A percentile compares a stretch with the other conserved stretches of the same genome.
phyloP scores from a whole-genome alignment of 2,113 vertebrate genomes.

The Holacanthus passer region DNA sequence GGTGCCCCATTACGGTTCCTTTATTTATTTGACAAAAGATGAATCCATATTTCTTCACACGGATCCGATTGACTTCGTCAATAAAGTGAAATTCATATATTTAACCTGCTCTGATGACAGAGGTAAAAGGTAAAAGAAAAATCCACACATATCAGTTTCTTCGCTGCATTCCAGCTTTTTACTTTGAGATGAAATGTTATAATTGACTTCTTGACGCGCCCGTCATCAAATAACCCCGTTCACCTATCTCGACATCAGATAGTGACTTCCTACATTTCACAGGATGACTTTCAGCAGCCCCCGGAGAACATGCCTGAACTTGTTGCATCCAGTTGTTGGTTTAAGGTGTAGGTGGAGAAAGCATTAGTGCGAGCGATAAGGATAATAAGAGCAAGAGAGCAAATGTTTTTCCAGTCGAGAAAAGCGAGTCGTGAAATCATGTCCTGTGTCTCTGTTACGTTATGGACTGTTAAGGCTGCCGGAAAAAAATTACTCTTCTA shows the following conservation, averaged over 20 bases:
- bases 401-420: neutral
- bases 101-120: neutral
- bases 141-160: slow-evolving; percentile 8
- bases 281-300: slow-evolving; percentile 21
- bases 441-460: slow-evolving; percentile 6
- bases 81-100: neutral
- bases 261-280: slow-evolving; percentile 10
- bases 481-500: neutral
- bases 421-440: neutral
- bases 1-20: slow-evolving; percentile 32
- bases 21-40: slow-evolving; percentile 35
- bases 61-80: neutral
- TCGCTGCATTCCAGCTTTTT: slow-evolving; percentile 5
- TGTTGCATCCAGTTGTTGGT: slow-evolving; percentile 44
- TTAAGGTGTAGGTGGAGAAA: slow-evolving; percentile 27
- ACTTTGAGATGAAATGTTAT: slow-evolving; percentile 18
- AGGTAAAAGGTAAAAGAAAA: neutral
- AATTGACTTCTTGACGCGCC: slow-evolving; percentile 26
- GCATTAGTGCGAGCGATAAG: neutral
- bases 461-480: neutral
- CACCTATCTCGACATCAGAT: slow-evolving; percentile 27
- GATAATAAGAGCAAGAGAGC: slow-evolving; percentile 13
- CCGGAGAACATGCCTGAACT: slow-evolving; percentile 38
- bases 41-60: slow-evolving; percentile 25
- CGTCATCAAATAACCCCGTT: slow-evolving; percentile 26